Conservation (phyloP, 2,888 invertebrate genomes). For the Xanthia togata region DNA sequence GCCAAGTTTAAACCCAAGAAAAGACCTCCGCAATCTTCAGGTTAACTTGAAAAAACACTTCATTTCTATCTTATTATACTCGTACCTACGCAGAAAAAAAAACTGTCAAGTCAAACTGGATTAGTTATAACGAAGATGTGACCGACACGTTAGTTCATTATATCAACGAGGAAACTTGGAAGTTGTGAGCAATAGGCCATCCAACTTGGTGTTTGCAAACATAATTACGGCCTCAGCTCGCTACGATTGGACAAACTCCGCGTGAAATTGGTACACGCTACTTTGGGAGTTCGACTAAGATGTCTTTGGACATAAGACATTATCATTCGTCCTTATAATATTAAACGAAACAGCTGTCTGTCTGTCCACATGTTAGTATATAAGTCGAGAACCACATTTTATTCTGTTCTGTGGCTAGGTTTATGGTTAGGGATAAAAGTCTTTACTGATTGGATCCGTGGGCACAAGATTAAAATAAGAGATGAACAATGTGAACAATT, state of each 20-base stretch:
- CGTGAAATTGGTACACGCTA: conserved; percentile 81
- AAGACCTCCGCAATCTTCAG: not conserved
- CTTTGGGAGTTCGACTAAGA: conserved; percentile 63
- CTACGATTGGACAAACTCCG: conserved; percentile 78
- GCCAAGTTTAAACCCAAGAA: too few species aligned
- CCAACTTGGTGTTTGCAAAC: conserved; percentile 78
- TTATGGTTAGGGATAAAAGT: too few species aligned
- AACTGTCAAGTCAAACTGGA: not conserved
- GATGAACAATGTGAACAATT: too few species aligned
- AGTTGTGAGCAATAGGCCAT: conserved; percentile 65
- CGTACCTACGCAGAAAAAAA: not conserved
- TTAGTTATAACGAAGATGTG: conserved; percentile 22
- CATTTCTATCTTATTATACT: not conserved
- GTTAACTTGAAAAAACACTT: not conserved
- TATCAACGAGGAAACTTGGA: conserved; percentile 65
- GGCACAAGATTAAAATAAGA: too few species aligned
- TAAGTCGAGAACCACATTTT: too few species aligned
- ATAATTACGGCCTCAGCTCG: conserved; percentile 78
- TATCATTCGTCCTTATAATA: not conserved
- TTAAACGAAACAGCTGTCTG: not conserved
- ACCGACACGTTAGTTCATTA: conserved; percentile 65
- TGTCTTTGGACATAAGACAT: conserved; percentile 27
- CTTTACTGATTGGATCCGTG: too few species aligned
- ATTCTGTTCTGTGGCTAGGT: too few species aligned
- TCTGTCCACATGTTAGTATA: not conserved